Base-by-base conservation (phyloP, 2,888 invertebrate genomes). In the Microctonus brassicae region DNA sequence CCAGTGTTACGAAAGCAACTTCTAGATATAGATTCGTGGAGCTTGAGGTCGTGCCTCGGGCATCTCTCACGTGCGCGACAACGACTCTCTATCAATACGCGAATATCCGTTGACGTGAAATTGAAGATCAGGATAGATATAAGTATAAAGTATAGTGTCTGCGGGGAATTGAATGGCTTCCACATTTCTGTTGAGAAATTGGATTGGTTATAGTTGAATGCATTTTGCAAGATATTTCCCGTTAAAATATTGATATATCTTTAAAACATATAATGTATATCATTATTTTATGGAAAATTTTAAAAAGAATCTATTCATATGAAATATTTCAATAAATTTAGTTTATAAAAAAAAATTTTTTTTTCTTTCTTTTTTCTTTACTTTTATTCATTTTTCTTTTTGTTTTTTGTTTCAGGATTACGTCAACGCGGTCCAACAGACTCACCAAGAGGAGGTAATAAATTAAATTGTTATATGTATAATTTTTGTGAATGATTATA, bases 381-480 rank as follows among this genome's bases (percentile, higher is more conserved):
- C 34, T 17, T n/a, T 17, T 13, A 11, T 61, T 10, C 36, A 10
- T 47, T 63, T 26, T 22, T 29, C 57, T 70, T 42, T n/a, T n/a
- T n/a, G n/a, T 69, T 72, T 77, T 74, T 11, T 81, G 74, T 84
- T 85, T 3, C 81, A 86, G 86, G 85, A 29, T 73, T 81, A 64
- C 83, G 83, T 62, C 86, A 86, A 67, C 83, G 83, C 17, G 81
- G 82, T 20, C 78, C 84, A 64, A 86, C 86, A 61, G 86, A 86
- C 67, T 77, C 83, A 60, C 81, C 86, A 52, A 81, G 81, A 77
- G 82, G 84, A 75, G 84, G 86, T 86, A 64, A 73, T n/a, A n/a
- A n/a, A n/a, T n/a, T n/a, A n/a, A 60, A 47, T 47, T 17, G 7
- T 47, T 47, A n/a, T 47, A 29, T n/a, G n/a, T 20, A 47, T 47